Base-by-base conservation (phyloP, 1,140 invertebrate species). In the Ditylenchus dipsaci region DNA sequence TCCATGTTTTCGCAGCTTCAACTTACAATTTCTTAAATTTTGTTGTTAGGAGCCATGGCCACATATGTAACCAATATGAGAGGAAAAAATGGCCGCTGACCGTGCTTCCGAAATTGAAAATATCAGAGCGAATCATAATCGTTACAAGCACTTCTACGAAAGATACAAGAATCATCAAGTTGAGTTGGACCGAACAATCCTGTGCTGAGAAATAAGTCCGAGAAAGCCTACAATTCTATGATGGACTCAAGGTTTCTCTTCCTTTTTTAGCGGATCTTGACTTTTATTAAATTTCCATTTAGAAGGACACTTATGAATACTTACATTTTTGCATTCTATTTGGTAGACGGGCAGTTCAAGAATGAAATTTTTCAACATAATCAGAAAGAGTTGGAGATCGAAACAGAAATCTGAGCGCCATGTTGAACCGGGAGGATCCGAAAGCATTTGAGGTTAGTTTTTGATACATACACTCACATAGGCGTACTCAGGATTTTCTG, bases 261-360 rank as follows among this genome's bases (percentile, higher is more conserved):
- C 11, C 11, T 38, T n/a, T n/a, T n/a, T n/a, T n/a, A 96, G n/a
- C n/a, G n/a, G n/a, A n/a, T n/a, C n/a, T n/a, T n/a, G 94, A 94
- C 85, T 94, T 94, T 62, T 94, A 97, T 59, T 93, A 97, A 85
- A 93, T 97, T 83, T 87, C 97, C 43, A 3, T 97, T 95, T 86
- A 87, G 95, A 66, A 92, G 96, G 85, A 97, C 94, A 23, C 87
- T 98, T 11, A 97, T 97, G 93, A 97, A 94, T 86, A 97, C 95
- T 53, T 53, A 97, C 84, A 94, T 96, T 63, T 98, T 98, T 88
- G 95, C 95, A 78, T 98, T 95, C 86, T 98, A 97, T 84, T 87
- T 97, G 49, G 33, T 26, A 7, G 49, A 19, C 78, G 89, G 89
- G 81, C 95, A 94, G 87, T 97, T 7, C 3, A 38, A 11, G 33